phyloP scores from a whole-genome alignment of 2,797 vertebrate genomes.

The Eulemur mongoz region DNA sequence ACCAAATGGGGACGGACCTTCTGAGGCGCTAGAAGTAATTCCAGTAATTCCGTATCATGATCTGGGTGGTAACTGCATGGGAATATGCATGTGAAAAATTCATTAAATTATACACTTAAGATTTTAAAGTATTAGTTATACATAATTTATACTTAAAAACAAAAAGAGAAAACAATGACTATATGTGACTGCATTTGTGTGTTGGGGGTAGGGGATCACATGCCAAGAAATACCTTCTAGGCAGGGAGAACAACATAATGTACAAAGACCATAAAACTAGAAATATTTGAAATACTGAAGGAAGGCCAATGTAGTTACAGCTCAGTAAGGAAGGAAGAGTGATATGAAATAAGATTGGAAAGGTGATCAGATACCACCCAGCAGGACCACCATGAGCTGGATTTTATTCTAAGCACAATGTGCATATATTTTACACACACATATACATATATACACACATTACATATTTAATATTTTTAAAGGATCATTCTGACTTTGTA shows the following conservation, averaged over 20 bases:
- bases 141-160: neutral
- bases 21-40: neutral
- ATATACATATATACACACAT: neutral
- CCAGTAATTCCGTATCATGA: neutral
- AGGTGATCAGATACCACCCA: neutral
- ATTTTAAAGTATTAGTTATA: neutral
- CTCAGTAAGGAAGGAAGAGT: neutral
- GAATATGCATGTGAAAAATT: neutral
- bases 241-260: neutral
- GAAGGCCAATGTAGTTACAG: neutral
- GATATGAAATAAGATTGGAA: neutral
- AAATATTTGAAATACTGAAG: neutral
- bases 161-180: neutral
- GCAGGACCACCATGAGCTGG: neutral
- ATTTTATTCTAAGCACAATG: neutral
- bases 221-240: neutral
- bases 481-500: neutral
- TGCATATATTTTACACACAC: neutral
- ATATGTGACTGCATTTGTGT: neutral
- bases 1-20: neutral
- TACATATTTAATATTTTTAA: neutral
- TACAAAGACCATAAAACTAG: neutral
- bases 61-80: neutral
- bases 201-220: no score
- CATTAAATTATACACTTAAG: neutral